Evolutionary conservation across 2,113 vertebrate species (phyloP).

Genomic region (Oncorhynchus tshawytscha): DNA sequence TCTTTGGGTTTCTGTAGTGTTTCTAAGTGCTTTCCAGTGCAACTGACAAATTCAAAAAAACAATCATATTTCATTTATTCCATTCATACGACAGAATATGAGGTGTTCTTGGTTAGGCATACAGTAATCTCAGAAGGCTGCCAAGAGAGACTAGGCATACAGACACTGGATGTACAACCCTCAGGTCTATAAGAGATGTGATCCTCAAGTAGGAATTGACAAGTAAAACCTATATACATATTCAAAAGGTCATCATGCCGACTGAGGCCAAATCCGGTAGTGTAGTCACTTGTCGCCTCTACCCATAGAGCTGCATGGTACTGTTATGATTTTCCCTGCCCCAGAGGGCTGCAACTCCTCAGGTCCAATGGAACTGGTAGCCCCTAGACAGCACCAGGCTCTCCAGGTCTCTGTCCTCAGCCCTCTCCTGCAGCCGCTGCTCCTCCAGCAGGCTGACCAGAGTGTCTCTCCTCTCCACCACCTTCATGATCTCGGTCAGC

Average conservation of each 20-base stretch:
- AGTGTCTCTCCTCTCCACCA: conserved; percentile 83
- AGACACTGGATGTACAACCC: too few relatives aligned
- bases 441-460: conserved; percentile 83
- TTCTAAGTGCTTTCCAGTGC: conserved; percentile 18
- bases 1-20: neutral
- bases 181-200: too few relatives aligned
- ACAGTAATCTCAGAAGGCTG: too few relatives aligned
- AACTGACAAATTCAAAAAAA: neutral
- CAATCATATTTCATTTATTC: neutral
- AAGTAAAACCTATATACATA: too few relatives aligned
- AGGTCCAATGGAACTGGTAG: conserved; percentile 76
- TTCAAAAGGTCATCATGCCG: neutral
- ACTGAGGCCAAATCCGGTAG: neutral
- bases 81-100: neutral
- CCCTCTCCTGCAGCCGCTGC: conserved; percentile 81
- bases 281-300: neutral
- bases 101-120: neutral
- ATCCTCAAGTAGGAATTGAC: neutral
- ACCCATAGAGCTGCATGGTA: conserved; percentile 27
- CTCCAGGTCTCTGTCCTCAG: conserved; percentile 81
- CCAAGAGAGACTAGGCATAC: too few relatives aligned
- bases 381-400: conserved; percentile 76
- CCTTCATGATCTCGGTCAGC: conserved; percentile 83
- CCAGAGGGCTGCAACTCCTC: conserved; percentile 13
- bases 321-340: neutral